Percentiles rank a stretch among this genome's conserved stretches.
phyloP scores from a whole-genome alignment of 2,888 invertebrate genomes.

The Phortica magna region DNA sequence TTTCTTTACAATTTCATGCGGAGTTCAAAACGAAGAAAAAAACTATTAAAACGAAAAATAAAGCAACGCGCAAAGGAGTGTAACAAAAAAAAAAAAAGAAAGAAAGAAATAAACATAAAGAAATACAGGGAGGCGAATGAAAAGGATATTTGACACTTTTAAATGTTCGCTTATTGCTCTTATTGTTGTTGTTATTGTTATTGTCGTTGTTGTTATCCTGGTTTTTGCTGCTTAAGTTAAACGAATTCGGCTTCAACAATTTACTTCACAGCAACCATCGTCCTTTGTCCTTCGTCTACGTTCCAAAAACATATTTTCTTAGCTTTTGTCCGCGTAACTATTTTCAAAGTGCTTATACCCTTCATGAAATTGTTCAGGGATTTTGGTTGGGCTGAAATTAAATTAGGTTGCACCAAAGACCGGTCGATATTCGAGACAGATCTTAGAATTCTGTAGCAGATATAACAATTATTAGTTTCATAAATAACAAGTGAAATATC shows the following conservation, averaged over 20 bases:
- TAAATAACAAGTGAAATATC: no score
- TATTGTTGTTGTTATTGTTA: slow-evolving; percentile 26
- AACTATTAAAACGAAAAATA: slow-evolving; percentile 49
- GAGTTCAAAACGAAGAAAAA: slow-evolving; percentile 45
- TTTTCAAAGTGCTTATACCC: slow-evolving; percentile 44
- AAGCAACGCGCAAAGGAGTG: slow-evolving; percentile 44
- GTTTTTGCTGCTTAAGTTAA: slow-evolving; percentile 20
- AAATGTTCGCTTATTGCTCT: slow-evolving; percentile 70
- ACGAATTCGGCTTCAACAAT: slow-evolving; percentile 14
- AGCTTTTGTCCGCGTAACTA: slow-evolving; percentile 65
- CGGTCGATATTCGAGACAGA: no score
- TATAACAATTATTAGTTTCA: no score
- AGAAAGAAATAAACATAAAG: slow-evolving; percentile 47
- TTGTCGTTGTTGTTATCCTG: slow-evolving; percentile 18
- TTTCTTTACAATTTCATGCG: slow-evolving; percentile 69
- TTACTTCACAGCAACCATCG: neutral
- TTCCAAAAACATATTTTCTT: slow-evolving; percentile 16
- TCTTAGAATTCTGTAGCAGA: no score
- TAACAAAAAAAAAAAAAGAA: slow-evolving; percentile 32
- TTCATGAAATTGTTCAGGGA: neutral
- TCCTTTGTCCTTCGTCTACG: neutral
- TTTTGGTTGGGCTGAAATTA: neutral
- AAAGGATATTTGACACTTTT: slow-evolving; percentile 73
- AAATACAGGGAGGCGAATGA: slow-evolving; percentile 59
- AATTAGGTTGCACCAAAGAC: no score